Evolutionary conservation across 2,113 vertebrate species (phyloP).

Genomic region (Silurus asotus): DNA sequence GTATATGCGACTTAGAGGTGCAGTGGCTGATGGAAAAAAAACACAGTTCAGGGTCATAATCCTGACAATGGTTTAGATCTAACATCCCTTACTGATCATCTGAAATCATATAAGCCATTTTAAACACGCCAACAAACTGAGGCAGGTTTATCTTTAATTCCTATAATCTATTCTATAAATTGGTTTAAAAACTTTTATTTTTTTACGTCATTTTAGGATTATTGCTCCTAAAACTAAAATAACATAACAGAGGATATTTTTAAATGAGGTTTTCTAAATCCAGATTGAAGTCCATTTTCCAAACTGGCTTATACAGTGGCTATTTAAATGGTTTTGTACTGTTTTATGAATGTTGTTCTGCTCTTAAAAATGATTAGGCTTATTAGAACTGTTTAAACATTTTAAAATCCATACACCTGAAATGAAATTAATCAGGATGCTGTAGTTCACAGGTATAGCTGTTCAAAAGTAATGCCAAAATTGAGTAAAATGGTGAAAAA

Average conservation of each 20-base stretch:
- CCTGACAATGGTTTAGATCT: not conserved
- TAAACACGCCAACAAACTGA: not conserved
- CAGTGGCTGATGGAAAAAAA: too few species aligned
- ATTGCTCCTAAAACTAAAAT: not conserved
- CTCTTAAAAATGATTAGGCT: not conserved
- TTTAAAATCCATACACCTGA: not conserved
- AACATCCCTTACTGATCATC: not conserved
- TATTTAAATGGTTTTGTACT: not conserved
- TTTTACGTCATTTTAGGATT: not conserved
- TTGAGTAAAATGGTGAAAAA: not conserved
- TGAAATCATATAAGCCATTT: not conserved
- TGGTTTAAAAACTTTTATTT: not conserved
- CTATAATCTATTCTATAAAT: not conserved
- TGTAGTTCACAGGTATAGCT: not conserved
- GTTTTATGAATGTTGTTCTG: not conserved
- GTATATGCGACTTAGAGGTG: too few species aligned
- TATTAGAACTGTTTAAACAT: not conserved
- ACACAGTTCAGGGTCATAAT: too few species aligned
- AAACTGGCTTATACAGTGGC: not conserved
- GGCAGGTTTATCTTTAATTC: not conserved
- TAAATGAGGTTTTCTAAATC: not conserved
- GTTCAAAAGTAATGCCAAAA: not conserved
- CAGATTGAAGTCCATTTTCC: not conserved
- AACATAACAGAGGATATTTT: not conserved
- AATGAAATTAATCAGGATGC: not conserved